Evolutionary conservation across 2,797 vertebrate species (phyloP).

Genomic region (Crocidura indochinensis): DNA sequence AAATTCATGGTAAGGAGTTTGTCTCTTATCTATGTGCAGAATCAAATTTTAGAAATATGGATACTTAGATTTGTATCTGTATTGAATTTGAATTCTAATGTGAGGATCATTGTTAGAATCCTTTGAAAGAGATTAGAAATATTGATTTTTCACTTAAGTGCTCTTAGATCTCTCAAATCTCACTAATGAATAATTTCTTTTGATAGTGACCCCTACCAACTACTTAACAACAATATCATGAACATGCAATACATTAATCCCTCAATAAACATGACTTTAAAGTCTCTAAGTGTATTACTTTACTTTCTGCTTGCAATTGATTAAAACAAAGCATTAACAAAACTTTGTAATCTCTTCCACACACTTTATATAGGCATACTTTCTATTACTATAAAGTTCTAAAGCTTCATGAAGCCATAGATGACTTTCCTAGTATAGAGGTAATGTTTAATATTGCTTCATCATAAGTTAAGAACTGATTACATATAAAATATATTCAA

Average conservation of each 20-base stretch:
- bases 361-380: background rate
- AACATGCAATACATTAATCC: slow-evolving; percentile 71
- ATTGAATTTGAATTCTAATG: slow-evolving; percentile 75
- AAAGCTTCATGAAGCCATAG: slow-evolving; percentile 13
- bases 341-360: background rate
- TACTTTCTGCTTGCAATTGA: slow-evolving; percentile 53
- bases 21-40: slow-evolving; percentile 29
- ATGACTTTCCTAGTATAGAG: slow-evolving; percentile 1
- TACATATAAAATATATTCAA: background rate
- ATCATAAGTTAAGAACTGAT: background rate
- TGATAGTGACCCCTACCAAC: slow-evolving; percentile 57
- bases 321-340: slow-evolving; percentile 42
- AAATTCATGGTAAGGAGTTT: slow-evolving; percentile 34
- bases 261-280: slow-evolving; percentile 42
- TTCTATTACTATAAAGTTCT: background rate
- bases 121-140: slow-evolving; percentile 75
- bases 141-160: slow-evolving; percentile 82
- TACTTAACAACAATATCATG: slow-evolving; percentile 69
- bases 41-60: slow-evolving; percentile 69
- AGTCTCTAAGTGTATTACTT: slow-evolving; percentile 50
- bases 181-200: slow-evolving; percentile 76
- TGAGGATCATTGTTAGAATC: slow-evolving; percentile 66
- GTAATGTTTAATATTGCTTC: background rate
- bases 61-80: slow-evolving; percentile 47
- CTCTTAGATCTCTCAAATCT: slow-evolving; percentile 76